These are phyloP conservation scores for Tenrec ecaudatus DNA, from an alignment of 2,113 vertebrate species.

Conservation along the genomic window DNA sequence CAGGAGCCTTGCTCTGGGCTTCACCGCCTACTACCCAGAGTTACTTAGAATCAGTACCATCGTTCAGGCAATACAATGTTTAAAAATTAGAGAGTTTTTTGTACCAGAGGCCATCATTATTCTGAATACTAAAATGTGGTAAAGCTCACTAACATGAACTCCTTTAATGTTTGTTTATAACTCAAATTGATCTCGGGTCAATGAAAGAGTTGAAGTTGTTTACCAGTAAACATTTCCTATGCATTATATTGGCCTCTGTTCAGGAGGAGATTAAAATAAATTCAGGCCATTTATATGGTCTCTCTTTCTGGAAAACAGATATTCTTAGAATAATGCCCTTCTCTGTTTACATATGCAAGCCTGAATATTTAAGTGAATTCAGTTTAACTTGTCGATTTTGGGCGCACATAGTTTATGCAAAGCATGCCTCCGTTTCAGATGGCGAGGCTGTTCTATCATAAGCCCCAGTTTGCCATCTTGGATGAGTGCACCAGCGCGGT, in stretches of 20 bases:
- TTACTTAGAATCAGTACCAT: conserved; percentile 17
- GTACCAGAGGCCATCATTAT: neutral
- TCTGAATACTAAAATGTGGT: conserved; percentile 48
- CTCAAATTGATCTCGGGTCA: neutral
- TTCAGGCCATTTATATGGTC: conserved; percentile 23
- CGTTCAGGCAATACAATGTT: conserved; percentile 23
- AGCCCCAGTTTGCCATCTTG: conserved; percentile 98
- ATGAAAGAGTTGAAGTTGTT: conserved; percentile 1
- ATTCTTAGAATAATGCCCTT: conserved; percentile 56
- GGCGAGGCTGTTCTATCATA: conserved; percentile 98
- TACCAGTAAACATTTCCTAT: neutral
- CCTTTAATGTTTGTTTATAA: conserved; percentile 38
- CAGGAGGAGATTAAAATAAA: neutral
- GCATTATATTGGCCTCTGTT: conserved; percentile 35
- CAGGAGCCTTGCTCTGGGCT: neutral
- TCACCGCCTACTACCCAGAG: neutral
- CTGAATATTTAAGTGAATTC: neutral
- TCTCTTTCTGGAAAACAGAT: neutral
- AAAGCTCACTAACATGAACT: neutral
- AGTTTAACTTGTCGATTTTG: conserved; percentile 40
- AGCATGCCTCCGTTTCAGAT: conserved; percentile 88
- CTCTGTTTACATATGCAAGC: conserved; percentile 17
- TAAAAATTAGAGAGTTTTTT: conserved; percentile 24
- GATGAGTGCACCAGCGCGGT: conserved; percentile 99
- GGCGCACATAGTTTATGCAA: conserved; percentile 13